A percentile compares a stretch with the other conserved stretches of the same genome.
phyloP scores from a whole-genome alignment of 1,140 invertebrate species.

The Eriosoma lanigerum region DNA sequence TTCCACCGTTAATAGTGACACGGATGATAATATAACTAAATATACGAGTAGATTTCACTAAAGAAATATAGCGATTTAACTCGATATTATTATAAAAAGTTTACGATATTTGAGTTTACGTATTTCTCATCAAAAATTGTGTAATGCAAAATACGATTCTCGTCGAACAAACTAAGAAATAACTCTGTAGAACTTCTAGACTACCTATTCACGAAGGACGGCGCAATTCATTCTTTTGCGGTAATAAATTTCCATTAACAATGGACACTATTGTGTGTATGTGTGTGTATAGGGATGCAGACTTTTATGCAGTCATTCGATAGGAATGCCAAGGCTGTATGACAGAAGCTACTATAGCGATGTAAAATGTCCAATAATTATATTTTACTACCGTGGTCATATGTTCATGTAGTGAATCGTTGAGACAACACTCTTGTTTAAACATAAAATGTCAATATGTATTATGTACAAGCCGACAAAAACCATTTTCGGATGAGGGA shows the following conservation, averaged over 20 bases:
- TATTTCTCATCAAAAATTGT: not conserved
- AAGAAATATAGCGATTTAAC: no score
- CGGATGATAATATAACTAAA: no score
- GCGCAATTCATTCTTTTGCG: not conserved
- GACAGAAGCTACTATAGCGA: not conserved
- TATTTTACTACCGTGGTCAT: not conserved
- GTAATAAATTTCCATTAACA: slow-evolving; percentile 24
- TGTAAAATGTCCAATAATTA: slow-evolving; percentile 5
- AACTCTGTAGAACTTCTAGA: not conserved
- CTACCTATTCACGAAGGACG: not conserved
- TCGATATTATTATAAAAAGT: no score
- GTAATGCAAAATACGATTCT: not conserved
- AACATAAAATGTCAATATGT: no score
- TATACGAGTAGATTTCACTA: no score
- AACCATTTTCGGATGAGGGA: not conserved
- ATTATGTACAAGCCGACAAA: not conserved
- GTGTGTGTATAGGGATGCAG: not conserved
- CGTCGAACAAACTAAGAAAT: not conserved
- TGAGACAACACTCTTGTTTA: no score
- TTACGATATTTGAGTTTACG: not conserved
- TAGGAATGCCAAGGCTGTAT: slow-evolving; percentile 3
- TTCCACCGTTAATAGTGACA: no score
- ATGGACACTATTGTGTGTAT: slow-evolving; percentile 5
- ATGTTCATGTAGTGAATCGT: no score
- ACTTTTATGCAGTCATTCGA: not conserved